phyloP scores from a whole-genome alignment of 2,797 vertebrate species.

The Anguilla obscura region DNA sequence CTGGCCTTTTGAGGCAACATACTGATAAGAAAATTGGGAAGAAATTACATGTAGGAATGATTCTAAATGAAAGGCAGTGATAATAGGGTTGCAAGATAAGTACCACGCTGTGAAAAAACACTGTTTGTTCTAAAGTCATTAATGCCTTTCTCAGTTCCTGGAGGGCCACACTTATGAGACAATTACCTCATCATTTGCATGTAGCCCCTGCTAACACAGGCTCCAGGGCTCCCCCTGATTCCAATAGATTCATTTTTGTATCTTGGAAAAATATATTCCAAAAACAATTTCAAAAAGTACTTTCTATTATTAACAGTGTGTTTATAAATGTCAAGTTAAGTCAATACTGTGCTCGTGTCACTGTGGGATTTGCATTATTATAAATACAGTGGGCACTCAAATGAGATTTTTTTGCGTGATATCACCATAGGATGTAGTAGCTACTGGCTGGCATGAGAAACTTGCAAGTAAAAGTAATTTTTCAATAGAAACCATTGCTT shows the following conservation, averaged over 20 bases:
- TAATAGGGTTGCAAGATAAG: not conserved
- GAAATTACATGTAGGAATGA: not conserved
- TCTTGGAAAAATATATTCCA: not conserved
- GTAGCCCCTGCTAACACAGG: not conserved
- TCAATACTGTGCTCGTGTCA: not conserved
- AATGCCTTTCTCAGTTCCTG: not conserved
- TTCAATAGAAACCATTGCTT: not conserved
- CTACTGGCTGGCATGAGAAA: not conserved
- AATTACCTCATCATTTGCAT: constrained; percentile 4
- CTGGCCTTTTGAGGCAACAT: not conserved
- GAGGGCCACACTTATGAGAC: not conserved
- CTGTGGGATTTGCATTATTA: not conserved
- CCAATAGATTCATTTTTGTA: not conserved
- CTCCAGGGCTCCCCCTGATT: not conserved
- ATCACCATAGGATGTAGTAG: not conserved
- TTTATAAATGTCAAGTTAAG: not conserved
- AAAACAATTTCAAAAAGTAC: not conserved
- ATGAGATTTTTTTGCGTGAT: not conserved
- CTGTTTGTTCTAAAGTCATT: not conserved
- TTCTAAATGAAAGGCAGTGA: constrained; percentile 9
- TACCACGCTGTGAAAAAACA: not conserved
- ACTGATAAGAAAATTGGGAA: constrained; percentile 12
- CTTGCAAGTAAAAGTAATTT: not conserved
- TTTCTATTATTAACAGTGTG: not conserved
- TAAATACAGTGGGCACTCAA: not conserved